Evolutionary conservation across 2,888 invertebrate genomes (phyloP).

Genomic region (Acrobasis suavella): DNA sequence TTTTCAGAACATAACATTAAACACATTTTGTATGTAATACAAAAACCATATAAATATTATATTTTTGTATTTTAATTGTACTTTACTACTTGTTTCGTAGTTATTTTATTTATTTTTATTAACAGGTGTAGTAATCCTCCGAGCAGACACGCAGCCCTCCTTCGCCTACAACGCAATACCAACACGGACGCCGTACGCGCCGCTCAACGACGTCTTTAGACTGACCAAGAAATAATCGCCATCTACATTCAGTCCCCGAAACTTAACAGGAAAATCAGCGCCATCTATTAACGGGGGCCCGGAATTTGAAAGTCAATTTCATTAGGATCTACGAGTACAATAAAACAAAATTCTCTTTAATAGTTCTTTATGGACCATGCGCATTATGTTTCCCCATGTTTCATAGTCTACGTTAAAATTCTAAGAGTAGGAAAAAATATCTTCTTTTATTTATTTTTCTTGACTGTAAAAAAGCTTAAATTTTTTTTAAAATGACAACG

Average conservation of each 20-base stretch:
- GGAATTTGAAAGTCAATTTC: slow-evolving; percentile 32
- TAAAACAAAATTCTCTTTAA: slow-evolving; percentile 33
- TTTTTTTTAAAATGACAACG: no score
- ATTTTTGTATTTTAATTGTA: no score
- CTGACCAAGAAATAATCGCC: slow-evolving; percentile 61
- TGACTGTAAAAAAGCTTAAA: no score
- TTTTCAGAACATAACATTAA: no score
- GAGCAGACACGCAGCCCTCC: slow-evolving; percentile 88
- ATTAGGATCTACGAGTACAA: slow-evolving; percentile 60
- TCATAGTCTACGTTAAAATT: no score
- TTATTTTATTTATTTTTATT: slow-evolving; percentile 17
- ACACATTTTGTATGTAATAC: no score
- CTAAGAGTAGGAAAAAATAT: no score
- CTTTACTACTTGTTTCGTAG: no score
- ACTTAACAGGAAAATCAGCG: slow-evolving; percentile 23
- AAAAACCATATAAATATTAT: no score
- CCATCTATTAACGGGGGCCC: slow-evolving; percentile 19
- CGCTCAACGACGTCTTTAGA: slow-evolving; percentile 76
- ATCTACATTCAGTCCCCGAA: slow-evolving; percentile 36
- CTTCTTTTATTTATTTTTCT: no score
- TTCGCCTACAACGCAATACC: slow-evolving; percentile 73
- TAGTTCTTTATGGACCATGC: slow-evolving; percentile 13
- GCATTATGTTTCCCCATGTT: no score
- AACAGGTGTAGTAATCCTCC: slow-evolving; percentile 89
- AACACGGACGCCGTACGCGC: slow-evolving; percentile 73